Conservation (phyloP, 2,888 invertebrate species). For the Thumatha senex region DNA sequence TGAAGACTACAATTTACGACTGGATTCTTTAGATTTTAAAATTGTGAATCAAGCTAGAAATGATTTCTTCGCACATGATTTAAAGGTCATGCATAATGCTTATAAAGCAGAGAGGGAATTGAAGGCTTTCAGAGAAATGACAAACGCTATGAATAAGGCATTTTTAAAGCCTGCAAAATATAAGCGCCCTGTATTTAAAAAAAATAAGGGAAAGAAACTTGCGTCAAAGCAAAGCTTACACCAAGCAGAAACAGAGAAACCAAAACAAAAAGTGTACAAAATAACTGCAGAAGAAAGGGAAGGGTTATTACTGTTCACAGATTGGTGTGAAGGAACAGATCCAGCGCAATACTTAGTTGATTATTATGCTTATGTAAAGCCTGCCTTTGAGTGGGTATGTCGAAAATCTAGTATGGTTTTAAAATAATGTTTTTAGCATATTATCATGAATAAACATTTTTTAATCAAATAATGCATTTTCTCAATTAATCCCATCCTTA, state of each 20-base stretch:
- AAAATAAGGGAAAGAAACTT: conserved; percentile 65
- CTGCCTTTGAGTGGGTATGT: conserved; percentile 37
- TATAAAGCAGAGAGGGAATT: conserved; percentile 69
- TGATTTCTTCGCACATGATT: conserved; percentile 72
- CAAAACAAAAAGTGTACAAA: conserved; percentile 54
- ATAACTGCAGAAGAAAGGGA: conserved; percentile 63
- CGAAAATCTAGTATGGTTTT: conserved; percentile 1
- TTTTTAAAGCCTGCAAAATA: conserved; percentile 65
- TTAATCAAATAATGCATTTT: too few species aligned
- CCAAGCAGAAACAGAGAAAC: conserved; percentile 48
- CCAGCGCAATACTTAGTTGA: conserved; percentile 63
- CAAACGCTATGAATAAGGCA: conserved; percentile 73
- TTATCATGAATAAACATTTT: too few species aligned
- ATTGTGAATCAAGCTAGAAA: conserved; percentile 69
- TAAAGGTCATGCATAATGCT: conserved; percentile 72
- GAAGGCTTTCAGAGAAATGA: conserved; percentile 71
- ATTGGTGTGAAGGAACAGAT: conserved; percentile 73
- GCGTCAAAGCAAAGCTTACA: conserved; percentile 39
- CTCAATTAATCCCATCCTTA: too few species aligned
- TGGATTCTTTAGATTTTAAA: conserved; percentile 72
- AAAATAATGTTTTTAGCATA: background rate
- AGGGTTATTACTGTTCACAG: conserved; percentile 64
- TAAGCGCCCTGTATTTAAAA: conserved; percentile 56
- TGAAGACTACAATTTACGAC: conserved; percentile 70
- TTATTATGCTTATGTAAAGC: conserved; percentile 62